These are phyloP conservation scores for Aurelia sp. DNA, from an alignment of 30 jellyfish, hydroid and myxozoan genomes.

Conservation along the genomic window DNA sequence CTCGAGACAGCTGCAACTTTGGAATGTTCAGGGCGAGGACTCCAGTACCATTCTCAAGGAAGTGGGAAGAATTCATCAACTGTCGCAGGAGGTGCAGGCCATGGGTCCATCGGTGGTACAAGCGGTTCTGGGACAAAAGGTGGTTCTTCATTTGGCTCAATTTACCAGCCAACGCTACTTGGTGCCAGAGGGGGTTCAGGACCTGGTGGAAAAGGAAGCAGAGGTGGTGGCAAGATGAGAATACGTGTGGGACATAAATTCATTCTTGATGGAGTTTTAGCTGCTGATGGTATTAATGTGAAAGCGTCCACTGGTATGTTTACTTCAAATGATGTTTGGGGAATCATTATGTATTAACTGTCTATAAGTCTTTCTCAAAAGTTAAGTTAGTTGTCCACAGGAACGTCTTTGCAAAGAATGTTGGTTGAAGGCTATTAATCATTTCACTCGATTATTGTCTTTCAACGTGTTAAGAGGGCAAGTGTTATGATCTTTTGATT, in stretches of 20 bases:
- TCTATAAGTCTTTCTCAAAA: too few relatives aligned
- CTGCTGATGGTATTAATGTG: constrained; percentile 49
- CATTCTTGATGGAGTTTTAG: constrained; percentile 43
- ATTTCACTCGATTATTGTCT: too few relatives aligned
- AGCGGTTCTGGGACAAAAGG: constrained; percentile 21
- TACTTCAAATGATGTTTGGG: too few relatives aligned
- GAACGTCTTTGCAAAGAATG: too few relatives aligned
- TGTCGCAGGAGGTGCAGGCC: constrained; percentile 75
- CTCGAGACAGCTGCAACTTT: constrained; percentile 54
- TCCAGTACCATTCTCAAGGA: constrained; percentile 4
- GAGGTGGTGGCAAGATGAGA: constrained; percentile 73
- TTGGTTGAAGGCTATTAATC: too few relatives aligned
- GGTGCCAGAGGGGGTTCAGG: constrained; percentile 72
- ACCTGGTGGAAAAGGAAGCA: constrained; percentile 44
- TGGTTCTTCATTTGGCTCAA: constrained; percentile 56
- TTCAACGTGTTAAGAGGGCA: too few relatives aligned
- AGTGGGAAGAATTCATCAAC: constrained; percentile 50
- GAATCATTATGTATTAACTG: too few relatives aligned
- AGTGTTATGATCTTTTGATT: too few relatives aligned
- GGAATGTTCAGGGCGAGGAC: constrained; percentile 64
- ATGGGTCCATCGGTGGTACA: constrained; percentile 63
- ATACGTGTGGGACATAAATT: constrained; percentile 66
- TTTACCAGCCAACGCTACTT: constrained; percentile 31
- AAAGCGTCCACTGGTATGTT: constrained; percentile 27
- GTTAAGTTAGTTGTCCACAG: too few relatives aligned